Base-by-base conservation (phyloP, 30 jellyfish, hydroid and myxozoan genomes). In the Pseudorhiza aurosa region DNA sequence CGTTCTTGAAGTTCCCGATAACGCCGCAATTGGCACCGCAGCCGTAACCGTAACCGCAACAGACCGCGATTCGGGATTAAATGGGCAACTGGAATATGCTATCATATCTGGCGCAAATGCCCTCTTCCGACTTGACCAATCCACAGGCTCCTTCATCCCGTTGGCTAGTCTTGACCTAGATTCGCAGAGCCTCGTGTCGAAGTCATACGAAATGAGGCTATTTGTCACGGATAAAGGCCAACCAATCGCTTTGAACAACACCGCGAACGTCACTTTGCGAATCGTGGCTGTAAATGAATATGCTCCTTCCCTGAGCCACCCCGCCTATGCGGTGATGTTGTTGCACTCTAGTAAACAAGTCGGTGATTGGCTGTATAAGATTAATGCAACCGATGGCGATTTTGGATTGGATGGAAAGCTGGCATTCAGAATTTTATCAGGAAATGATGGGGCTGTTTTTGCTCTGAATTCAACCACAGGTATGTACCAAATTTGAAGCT, bases 341-440 rank as follows among this genome's bases (percentile, higher is more conserved):
- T 42, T 87, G 31, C 63, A 56, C 26, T 30, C 75, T 1, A 65
- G 65, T 62, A 59, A 56, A 25, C 62, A 5, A n/a, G 85, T 63
- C 24, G 93, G 88, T 8, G 44, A 82, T 26, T 27, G 58, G 44
- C 58, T 77, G 0, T 28, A 40, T 36, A 65, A 65, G 72, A 87
- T 93, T 29, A 77, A 94, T 72, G 99, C 99, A 26, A 87, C 97
- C 15, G 97, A 94, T 65, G 77, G 69, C 12, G 99, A 93, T 75
- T 55, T 25, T 58, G 97, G 95, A n/a, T 59, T 71, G 21, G 95
- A 87, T 75, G 97, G 97, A 70, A 82, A 46, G 31, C 27, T 94
- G 22, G 15, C 75, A 4, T 87, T 40, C 74, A 26, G 64, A 0
- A 57, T 94, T 19, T 8, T 77, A 21, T 72, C 72, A 18, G 98